Evolutionary conservation across 2,797 vertebrate species (phyloP).

Genomic region (Sebastes steindachneri): DNA sequence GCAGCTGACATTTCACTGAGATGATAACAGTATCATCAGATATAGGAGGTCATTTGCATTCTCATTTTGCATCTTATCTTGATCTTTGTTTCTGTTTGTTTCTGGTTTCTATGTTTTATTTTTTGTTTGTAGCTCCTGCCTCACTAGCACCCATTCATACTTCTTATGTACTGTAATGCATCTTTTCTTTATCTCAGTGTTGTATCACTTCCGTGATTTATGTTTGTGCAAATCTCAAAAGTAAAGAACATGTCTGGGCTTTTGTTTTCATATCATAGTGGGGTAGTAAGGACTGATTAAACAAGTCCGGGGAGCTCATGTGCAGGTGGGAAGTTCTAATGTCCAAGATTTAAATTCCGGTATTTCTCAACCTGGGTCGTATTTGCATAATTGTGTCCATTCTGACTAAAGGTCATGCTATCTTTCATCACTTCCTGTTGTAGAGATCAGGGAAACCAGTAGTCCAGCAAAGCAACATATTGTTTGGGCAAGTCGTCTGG

Average conservation of each 20-base stretch:
- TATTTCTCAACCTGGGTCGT: not conserved
- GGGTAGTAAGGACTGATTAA: not conserved
- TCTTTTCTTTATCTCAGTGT: not conserved
- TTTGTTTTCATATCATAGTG: not conserved
- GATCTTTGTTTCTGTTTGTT: not conserved
- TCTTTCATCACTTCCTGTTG: not conserved
- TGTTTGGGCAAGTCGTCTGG: not conserved
- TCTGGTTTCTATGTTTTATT: not conserved
- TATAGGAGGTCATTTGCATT: conserved; percentile 23
- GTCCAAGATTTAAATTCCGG: not conserved
- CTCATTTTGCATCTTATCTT: conserved; percentile 25
- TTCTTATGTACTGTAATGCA: not conserved
- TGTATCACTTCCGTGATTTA: not conserved
- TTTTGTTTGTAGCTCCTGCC: not conserved
- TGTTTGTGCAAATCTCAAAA: not conserved
- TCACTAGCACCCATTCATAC: not conserved
- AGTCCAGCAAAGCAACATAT: not conserved
- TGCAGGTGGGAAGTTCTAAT: not conserved
- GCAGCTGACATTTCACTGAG: conserved; percentile 25
- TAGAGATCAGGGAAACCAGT: not conserved
- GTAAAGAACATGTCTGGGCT: not conserved
- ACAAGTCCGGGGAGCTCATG: not conserved
- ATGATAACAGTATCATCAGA: conserved; percentile 13
- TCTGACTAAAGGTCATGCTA: not conserved
- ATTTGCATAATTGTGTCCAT: not conserved